A percentile compares a stretch with the other conserved stretches of the same genome.
Conservation (phyloP, 2,888 invertebrate genomes). For the Caenorhabditis doughertyi region DNA sequence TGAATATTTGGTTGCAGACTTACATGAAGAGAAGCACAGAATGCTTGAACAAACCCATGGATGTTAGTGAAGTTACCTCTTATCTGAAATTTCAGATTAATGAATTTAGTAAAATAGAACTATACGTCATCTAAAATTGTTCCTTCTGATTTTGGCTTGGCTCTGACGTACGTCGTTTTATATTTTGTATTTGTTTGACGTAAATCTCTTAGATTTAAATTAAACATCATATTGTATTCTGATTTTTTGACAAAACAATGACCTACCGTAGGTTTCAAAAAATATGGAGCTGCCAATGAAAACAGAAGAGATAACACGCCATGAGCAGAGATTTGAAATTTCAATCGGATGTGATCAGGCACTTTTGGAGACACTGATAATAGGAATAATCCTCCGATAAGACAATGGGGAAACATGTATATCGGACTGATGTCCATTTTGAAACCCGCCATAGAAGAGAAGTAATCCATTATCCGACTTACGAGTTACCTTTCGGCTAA, state of each 20-base stretch:
- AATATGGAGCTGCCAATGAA: conserved; percentile 58
- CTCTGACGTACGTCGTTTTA: not conserved
- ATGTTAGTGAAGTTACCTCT: conserved; percentile 71
- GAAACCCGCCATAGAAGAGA: conserved; percentile 11
- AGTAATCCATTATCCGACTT: conserved; percentile 16
- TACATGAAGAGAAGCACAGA: conserved; percentile 75
- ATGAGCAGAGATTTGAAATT: conserved; percentile 70
- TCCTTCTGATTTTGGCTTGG: not conserved
- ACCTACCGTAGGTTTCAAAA: conserved; percentile 67
- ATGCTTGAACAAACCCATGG: conserved; percentile 75
- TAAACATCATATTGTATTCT: too few species aligned
- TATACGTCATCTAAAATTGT: not conserved
- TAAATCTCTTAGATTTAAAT: too few species aligned
- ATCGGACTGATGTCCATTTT: conserved; percentile 21
- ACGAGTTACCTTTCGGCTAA: conserved; percentile 19
- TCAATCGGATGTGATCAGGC: conserved; percentile 34
- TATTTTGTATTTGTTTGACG: not conserved
- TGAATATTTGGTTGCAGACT: not conserved
- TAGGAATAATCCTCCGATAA: conserved; percentile 64
- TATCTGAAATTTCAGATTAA: conserved; percentile 57
- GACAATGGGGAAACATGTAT: conserved; percentile 58
- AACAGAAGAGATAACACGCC: conserved; percentile 63
- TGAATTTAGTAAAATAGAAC: too few species aligned
- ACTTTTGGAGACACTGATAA: conserved; percentile 64
- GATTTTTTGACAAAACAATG: not conserved